These are phyloP conservation scores for Mactra quadrangularis DNA, from an alignment of 1,140 invertebrate species.

Conservation along the genomic window DNA sequence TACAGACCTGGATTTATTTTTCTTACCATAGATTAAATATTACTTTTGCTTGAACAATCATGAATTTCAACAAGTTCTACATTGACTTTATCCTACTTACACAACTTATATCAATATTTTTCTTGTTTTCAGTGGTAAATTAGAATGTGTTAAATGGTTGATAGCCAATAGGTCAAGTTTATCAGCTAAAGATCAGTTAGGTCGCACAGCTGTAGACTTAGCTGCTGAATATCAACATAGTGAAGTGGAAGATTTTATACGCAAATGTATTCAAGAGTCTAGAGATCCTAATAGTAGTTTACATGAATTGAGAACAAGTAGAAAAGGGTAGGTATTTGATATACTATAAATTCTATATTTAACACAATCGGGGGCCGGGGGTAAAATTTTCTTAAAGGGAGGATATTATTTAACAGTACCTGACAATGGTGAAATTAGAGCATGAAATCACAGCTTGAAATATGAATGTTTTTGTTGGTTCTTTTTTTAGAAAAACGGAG, in stretches of 20 bases:
- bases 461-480: too few species aligned
- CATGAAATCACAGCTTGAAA: too few species aligned
- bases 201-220: conserved; percentile 77
- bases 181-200: conserved; percentile 76
- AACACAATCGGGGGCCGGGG: background rate
- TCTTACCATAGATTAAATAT: too few species aligned
- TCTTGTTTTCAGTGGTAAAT: conserved; percentile 76
- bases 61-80: too few species aligned
- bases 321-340: conserved; percentile 47
- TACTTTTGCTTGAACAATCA: too few species aligned
- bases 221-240: conserved; percentile 79
- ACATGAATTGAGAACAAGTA: conserved; percentile 66
- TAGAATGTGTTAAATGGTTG: conserved; percentile 82
- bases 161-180: conserved; percentile 80
- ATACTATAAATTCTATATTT: background rate
- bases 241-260: conserved; percentile 77
- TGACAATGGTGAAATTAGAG: too few species aligned
- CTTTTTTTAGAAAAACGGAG: too few species aligned
- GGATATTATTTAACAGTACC: too few species aligned
- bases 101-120: too few species aligned
- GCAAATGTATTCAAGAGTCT: conserved; percentile 73
- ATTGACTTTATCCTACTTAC: too few species aligned
- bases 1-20: too few species aligned
- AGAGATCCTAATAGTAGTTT: conserved; percentile 74
- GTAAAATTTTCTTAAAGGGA: too few species aligned